phyloP scores from a whole-genome alignment of 1,140 invertebrate species.

The Brachionus plicatilis region DNA sequence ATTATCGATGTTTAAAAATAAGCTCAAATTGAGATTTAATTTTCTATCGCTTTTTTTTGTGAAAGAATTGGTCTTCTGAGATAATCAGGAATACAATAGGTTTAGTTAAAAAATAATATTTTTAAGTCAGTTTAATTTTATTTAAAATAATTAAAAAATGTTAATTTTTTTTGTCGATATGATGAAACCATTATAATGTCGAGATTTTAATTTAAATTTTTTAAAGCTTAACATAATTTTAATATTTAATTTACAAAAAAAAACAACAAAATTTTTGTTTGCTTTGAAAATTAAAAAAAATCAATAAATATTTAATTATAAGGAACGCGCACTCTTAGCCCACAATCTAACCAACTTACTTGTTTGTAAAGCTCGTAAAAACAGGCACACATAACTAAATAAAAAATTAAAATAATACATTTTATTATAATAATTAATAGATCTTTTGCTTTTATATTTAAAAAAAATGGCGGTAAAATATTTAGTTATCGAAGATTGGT shows the following conservation, averaged over 20 bases:
- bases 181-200: background rate
- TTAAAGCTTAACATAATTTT: background rate
- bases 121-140: no score
- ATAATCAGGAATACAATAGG: no score
- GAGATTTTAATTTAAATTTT: background rate
- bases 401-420: background rate
- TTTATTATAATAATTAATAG: background rate
- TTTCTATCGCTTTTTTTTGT: no score
- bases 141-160: no score
- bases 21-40: no score
- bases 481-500: background rate
- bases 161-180: no score
- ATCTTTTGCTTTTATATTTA: background rate
- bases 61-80: no score
- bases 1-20: no score
- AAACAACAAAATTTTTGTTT: background rate
- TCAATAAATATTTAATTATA: background rate
- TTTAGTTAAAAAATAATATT: no score
- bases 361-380: background rate
- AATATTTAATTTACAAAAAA: background rate
- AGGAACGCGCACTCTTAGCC: background rate
- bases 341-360: background rate
- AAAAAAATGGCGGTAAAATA: background rate
- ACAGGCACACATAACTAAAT: background rate
- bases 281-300: background rate